A percentile compares a stretch with the other conserved stretches of the same genome.
Conservation (phyloP, 2,113 vertebrate genomes). For the Rynchops niger region DNA sequence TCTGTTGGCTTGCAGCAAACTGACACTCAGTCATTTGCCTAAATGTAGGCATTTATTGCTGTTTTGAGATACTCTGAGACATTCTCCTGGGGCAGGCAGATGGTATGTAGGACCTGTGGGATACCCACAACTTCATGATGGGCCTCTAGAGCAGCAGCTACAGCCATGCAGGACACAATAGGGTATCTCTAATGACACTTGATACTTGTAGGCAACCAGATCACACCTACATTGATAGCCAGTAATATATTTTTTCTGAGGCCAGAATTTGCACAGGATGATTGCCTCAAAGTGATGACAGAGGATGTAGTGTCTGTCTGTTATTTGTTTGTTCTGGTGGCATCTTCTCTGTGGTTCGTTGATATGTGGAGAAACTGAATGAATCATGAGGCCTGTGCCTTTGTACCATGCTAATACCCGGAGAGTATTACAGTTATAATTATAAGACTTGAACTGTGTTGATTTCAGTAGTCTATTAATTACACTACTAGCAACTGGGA, state of each 20-base stretch:
- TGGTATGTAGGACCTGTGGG: background rate
- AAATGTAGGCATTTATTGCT: background rate
- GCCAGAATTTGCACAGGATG: background rate
- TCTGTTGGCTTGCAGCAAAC: background rate
- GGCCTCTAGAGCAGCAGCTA: background rate
- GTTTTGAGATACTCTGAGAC: background rate
- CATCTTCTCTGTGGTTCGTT: background rate
- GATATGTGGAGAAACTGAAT: background rate
- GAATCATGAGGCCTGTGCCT: background rate
- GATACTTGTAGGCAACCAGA: background rate
- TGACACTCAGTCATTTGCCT: background rate
- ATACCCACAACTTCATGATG: background rate
- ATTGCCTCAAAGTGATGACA: background rate
- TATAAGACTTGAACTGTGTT: slow-evolving; percentile 26
- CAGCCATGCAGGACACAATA: background rate
- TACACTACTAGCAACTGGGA: slow-evolving; percentile 16
- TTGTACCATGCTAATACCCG: background rate
- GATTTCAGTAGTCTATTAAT: slow-evolving; percentile 51
- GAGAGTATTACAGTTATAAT: slow-evolving; percentile 14
- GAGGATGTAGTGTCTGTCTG: background rate
- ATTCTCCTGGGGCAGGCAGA: background rate
- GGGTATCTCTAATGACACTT: background rate
- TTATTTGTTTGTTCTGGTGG: background rate
- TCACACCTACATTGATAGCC: background rate
- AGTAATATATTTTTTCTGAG: background rate